Evolutionary conservation across 2,888 invertebrate genomes (phyloP), one percentile per base, ranked within the genome.

Genomic region (Crioceris asparagi): DNA sequence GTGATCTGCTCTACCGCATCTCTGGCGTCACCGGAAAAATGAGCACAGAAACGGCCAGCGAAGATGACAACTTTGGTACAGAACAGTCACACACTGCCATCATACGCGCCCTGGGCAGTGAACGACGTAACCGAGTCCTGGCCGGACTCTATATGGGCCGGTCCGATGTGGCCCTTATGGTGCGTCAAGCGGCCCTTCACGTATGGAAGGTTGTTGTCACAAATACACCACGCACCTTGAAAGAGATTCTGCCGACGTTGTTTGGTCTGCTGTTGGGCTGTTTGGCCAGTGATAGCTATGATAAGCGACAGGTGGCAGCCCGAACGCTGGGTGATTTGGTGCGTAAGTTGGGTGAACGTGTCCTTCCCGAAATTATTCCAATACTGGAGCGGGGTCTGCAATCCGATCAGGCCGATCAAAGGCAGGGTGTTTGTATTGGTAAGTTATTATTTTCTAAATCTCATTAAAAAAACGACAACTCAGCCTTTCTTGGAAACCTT

Each of bases 131-230:
- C 65, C 70, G 92, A 17, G 96, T 98, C 25, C 65, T 94, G 35
- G 90, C 94, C 16, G 93, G 93, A 1, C 68, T 96, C 27, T 98
- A 98, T 61, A 94, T 98, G 90, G 93, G 94, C 3, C 72, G 97
- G 38, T 93, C 93, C 35, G 97, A 98, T 59, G 93, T 94, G 1
- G 92, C 96, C 2, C 69, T 96, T 34, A 87, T 93, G 83, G 97
- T 53, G 5, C 76, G 97, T 0, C 97, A 97, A 69, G 90, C 96
- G 0, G 94, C 98, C 6, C 74, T 96, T 38, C 98, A 98, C 63
- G 97, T 98, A 0, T 98, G 98, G 98, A 98, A 98, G 72, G 90
- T 97, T 48, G 93, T 98, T 2, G 97, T 98, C 2, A 88, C 94
- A 1, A 97, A 98, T 62, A 98, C 97, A 0, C 97, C 97, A 1